These are phyloP conservation scores for Hyla sarda DNA, from an alignment of 2,113 vertebrate species.

Conservation along the genomic window DNA sequence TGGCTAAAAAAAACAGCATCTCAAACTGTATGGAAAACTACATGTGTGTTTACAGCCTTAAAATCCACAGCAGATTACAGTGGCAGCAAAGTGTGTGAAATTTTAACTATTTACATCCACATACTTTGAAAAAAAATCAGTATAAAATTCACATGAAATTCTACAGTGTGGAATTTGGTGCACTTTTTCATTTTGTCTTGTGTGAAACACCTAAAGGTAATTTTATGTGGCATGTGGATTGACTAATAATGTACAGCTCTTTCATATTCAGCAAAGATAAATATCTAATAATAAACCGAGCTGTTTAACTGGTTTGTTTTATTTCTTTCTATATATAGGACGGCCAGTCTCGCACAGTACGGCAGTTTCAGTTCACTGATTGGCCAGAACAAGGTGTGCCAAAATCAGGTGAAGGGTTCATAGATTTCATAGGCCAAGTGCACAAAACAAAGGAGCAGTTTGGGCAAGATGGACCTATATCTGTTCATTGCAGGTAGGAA, in stretches of 20 bases:
- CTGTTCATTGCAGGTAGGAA: constrained; percentile 95
- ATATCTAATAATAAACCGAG: neutral
- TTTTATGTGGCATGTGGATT: neutral
- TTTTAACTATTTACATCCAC: too few species aligned
- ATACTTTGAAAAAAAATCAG: too few species aligned
- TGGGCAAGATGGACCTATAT: constrained; percentile 96
- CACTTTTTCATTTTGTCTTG: too few species aligned
- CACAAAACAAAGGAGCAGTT: constrained; percentile 99
- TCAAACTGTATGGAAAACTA: too few species aligned
- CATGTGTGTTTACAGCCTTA: too few species aligned
- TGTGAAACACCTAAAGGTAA: too few species aligned
- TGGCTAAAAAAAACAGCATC: too few species aligned
- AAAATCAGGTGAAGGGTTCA: constrained; percentile 96
- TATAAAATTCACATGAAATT: too few species aligned
- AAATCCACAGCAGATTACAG: too few species aligned
- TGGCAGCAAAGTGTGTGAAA: too few species aligned
- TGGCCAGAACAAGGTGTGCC: constrained; percentile 97
- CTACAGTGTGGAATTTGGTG: too few species aligned
- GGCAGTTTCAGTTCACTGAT: constrained; percentile 99
- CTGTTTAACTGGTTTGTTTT: too few species aligned
- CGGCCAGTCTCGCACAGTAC: constrained; percentile 93
- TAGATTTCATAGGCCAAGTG: constrained; percentile 97
- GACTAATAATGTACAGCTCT: neutral
- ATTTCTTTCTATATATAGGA: constrained; percentile 74
- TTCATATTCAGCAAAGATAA: neutral